These are phyloP conservation scores for Urocolius indicus DNA, from an alignment of 2,113 vertebrate species.

Conservation along the genomic window DNA sequence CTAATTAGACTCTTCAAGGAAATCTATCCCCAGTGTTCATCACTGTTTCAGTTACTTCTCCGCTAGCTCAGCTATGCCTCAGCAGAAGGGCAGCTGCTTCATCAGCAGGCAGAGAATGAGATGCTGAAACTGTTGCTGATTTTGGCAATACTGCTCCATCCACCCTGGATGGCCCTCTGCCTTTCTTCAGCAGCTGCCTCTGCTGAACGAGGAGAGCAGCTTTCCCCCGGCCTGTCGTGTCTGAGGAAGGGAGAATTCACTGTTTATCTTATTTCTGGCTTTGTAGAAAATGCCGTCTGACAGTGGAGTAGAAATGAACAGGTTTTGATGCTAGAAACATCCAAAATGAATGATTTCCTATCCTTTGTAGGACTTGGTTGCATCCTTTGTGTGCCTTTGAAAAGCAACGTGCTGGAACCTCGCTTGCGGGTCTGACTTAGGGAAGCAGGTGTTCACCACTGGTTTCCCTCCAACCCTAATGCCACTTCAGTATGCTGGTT, in stretches of 20 bases:
- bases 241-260: neutral
- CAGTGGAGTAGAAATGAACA: neutral
- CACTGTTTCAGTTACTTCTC: neutral
- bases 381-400: neutral
- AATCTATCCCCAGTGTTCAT: neutral
- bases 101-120: neutral
- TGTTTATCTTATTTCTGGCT: neutral
- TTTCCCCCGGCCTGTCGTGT: neutral
- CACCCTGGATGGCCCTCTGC: rapidly evolving
- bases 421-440: neutral
- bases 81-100: neutral
- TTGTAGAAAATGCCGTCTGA: neutral
- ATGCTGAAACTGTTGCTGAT: neutral
- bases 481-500: neutral
- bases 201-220: neutral
- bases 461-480: rapidly evolving
- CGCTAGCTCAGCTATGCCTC: neutral
- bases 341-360: neutral
- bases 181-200: neutral
- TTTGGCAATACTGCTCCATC: neutral
- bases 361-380: neutral
- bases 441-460: neutral
- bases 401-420: neutral
- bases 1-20: neutral
- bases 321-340: neutral